These are phyloP conservation scores for Sarcophaga caerulescens DNA, from an alignment of 2,888 invertebrate genomes.

Conservation along the genomic window DNA sequence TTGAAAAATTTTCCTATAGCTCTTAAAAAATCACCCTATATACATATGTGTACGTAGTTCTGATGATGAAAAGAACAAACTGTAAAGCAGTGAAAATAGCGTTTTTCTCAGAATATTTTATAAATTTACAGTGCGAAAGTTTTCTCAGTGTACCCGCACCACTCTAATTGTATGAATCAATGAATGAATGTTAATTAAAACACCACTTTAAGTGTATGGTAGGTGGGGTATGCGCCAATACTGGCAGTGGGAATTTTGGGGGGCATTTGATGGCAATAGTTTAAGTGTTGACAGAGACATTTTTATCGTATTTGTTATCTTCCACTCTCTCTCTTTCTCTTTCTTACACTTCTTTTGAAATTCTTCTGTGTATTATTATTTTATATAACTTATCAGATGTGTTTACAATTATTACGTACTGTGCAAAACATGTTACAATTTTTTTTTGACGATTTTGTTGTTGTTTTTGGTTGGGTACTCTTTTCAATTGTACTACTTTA, in stretches of 20 bases:
- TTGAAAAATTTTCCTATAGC: too few relatives aligned
- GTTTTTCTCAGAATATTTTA: too few relatives aligned
- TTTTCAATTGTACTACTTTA: conserved; percentile 15
- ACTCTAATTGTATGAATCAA: too few relatives aligned
- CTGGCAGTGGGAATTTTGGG: neutral
- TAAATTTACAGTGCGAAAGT: too few relatives aligned
- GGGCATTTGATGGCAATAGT: neutral
- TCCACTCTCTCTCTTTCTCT: neutral
- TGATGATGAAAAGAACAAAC: too few relatives aligned
- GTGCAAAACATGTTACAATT: conserved; percentile 47
- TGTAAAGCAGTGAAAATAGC: too few relatives aligned
- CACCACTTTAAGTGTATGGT: neutral
- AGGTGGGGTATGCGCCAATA: neutral
- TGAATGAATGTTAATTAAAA: conserved; percentile 43
- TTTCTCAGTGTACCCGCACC: too few relatives aligned
- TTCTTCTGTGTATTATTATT: neutral
- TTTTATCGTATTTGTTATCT: neutral
- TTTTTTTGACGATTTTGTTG: neutral
- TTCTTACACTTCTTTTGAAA: neutral
- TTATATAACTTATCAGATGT: neutral
- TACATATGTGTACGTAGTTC: too few relatives aligned
- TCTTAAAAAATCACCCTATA: too few relatives aligned
- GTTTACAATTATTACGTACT: conserved; percentile 35
- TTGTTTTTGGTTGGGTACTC: neutral
- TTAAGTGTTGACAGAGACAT: conserved; percentile 7